These are phyloP conservation scores for Oryzias curvinotus DNA, from an alignment of 2,113 vertebrate genomes.

Conservation along the genomic window DNA sequence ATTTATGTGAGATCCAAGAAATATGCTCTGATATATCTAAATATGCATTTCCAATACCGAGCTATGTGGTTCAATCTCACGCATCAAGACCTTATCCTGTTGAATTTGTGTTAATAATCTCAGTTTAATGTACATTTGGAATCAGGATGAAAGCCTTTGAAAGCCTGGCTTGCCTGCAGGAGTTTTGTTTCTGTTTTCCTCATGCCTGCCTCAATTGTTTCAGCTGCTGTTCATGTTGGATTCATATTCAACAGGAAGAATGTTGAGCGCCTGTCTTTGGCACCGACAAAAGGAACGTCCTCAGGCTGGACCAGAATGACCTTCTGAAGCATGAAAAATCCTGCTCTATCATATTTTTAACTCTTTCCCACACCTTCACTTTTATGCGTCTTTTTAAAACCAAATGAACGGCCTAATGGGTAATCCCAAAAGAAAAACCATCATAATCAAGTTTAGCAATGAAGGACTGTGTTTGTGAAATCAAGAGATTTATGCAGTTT, in stretches of 20 bases:
- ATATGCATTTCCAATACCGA: background rate
- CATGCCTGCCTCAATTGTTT: constrained; percentile 2
- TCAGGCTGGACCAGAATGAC: constrained; percentile 11
- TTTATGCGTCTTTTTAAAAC: background rate
- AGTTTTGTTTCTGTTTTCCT: background rate
- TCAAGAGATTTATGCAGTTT: no score
- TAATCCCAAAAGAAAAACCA: no score
- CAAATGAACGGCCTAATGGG: no score
- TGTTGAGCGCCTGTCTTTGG: constrained; percentile 21
- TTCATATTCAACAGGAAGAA: constrained; percentile 38
- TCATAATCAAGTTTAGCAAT: no score
- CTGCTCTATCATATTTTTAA: constrained; percentile 24
- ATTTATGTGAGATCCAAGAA: background rate
- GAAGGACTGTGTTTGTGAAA: no score
- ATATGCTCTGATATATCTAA: background rate
- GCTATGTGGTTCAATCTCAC: background rate
- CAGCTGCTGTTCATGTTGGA: constrained; percentile 2
- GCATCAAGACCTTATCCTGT: background rate
- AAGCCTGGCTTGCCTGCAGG: constrained; percentile 5
- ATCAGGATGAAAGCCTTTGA: background rate
- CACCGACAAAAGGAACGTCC: constrained; percentile 36
- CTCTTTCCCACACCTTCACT: constrained; percentile 2
- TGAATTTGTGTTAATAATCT: constrained; percentile 3
- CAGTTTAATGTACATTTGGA: background rate
- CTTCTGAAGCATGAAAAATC: constrained; percentile 10